These are phyloP conservation scores for Protaetia brevitarsis DNA, from an alignment of 1,140 invertebrate species.

Conservation along the genomic window DNA sequence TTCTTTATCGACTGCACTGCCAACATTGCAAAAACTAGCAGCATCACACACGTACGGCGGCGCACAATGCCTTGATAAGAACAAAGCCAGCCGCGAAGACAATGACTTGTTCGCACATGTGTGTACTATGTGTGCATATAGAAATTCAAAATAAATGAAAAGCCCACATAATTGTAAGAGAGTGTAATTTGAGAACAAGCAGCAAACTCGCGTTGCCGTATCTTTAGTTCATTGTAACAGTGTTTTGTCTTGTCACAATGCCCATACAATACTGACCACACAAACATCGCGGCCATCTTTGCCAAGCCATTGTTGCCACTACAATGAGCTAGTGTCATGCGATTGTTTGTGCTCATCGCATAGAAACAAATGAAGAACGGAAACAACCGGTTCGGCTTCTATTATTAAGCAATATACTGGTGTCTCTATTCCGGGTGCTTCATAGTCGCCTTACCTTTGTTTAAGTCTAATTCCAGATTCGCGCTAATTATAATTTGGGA, in stretches of 20 bases:
- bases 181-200: slow-evolving; percentile 29
- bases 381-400: slow-evolving; percentile 41
- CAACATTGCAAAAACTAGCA: not conserved
- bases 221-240: slow-evolving; percentile 31
- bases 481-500: slow-evolving; percentile 30
- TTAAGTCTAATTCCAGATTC: slow-evolving; percentile 28
- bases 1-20: slow-evolving; percentile 2
- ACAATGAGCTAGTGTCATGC: slow-evolving; percentile 41
- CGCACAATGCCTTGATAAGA: slow-evolving; percentile 11
- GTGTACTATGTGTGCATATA: slow-evolving; percentile 9
- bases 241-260: slow-evolving; percentile 39
- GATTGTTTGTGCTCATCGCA: slow-evolving; percentile 42
- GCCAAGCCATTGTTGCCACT: slow-evolving; percentile 36
- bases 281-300: slow-evolving; percentile 39
- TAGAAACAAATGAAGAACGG: slow-evolving; percentile 43
- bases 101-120: slow-evolving; percentile 1
- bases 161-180: slow-evolving; percentile 23
- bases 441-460: slow-evolving; percentile 28
- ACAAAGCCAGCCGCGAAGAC: slow-evolving; percentile 10
- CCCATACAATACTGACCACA: slow-evolving; percentile 39
- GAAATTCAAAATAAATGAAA: slow-evolving; percentile 22
- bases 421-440: slow-evolving; percentile 18
- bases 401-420: slow-evolving; percentile 39
- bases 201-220: slow-evolving; percentile 29
- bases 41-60: not conserved